phyloP scores from a whole-genome alignment of 2,888 invertebrate genomes.

The Agrochola macilenta region DNA sequence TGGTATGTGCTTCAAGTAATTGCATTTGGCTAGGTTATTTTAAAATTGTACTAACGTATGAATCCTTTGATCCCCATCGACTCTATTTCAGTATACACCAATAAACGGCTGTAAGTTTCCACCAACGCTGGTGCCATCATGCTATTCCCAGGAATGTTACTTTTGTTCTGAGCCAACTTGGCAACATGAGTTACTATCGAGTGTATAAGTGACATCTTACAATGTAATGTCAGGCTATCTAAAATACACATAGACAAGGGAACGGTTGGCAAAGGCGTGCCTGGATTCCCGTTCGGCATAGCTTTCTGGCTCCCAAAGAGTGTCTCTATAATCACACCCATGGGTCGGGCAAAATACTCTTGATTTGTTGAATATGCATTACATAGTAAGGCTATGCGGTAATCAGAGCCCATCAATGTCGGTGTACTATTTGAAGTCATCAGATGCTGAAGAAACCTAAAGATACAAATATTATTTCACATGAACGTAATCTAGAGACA shows the following conservation, averaged over 20 bases:
- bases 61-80: conserved; percentile 99
- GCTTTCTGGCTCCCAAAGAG: conserved; percentile 93
- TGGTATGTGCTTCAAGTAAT: not conserved
- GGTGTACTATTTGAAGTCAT: conserved; percentile 93
- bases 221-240: conserved; percentile 98
- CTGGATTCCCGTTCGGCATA: conserved; percentile 87
- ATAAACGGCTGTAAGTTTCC: conserved; percentile 97
- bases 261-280: conserved; percentile 93
- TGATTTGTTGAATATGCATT: conserved; percentile 99
- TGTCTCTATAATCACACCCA: conserved; percentile 97
- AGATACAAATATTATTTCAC: conserved; percentile 14
- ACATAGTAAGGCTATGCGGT: conserved; percentile 97
- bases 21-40: not conserved
- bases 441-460: conserved; percentile 95
- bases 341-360: conserved; percentile 97
- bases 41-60: conserved; percentile 92
- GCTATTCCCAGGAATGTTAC: conserved; percentile 92
- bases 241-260: conserved; percentile 98
- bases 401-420: conserved; percentile 95
- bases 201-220: conserved; percentile 97
- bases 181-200: conserved; percentile 96
- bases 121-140: conserved; percentile 96
- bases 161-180: conserved; percentile 96
- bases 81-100: conserved; percentile 99
- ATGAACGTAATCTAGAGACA: not conserved